phyloP scores from a whole-genome alignment of 1,140 invertebrate genomes.

The Musca domestica region DNA sequence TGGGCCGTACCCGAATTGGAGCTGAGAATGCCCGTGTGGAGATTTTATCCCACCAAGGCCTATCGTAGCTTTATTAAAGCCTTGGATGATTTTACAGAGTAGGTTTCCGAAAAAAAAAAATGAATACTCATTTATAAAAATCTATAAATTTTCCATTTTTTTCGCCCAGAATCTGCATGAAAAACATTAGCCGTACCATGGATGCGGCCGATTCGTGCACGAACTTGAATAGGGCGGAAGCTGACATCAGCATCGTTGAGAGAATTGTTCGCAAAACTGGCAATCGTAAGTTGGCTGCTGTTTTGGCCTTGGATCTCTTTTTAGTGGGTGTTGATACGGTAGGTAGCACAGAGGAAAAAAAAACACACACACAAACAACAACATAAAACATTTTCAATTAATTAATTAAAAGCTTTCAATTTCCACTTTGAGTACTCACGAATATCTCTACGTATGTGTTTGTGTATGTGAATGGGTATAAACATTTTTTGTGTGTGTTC shows the following conservation, averaged over 20 bases:
- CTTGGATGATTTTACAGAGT: constrained; percentile 71
- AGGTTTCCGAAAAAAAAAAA: constrained; percentile 38
- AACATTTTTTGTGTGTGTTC: neutral
- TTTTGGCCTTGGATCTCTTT: constrained; percentile 78
- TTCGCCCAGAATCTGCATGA: constrained; percentile 61
- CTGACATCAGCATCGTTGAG: constrained; percentile 64
- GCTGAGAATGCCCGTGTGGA: constrained; percentile 77
- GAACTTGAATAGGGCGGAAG: constrained; percentile 47
- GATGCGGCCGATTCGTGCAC: constrained; percentile 53
- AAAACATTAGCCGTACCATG: constrained; percentile 60
- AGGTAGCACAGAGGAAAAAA: constrained; percentile 22
- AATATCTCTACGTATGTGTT: neutral
- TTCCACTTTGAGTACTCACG: neutral
- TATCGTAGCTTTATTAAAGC: constrained; percentile 73
- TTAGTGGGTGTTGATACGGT: constrained; percentile 88
- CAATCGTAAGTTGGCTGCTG: constrained; percentile 69
- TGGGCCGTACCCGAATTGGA: constrained; percentile 75
- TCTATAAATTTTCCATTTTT: constrained; percentile 23
- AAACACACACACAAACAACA: neutral
- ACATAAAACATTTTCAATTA: neutral
- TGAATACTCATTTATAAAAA: neutral
- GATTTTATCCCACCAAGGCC: constrained; percentile 70
- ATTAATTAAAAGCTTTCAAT: neutral
- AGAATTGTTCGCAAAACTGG: constrained; percentile 61
- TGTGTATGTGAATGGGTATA: neutral